Percentiles rank a stretch among this genome's conserved stretches.
Evolutionary conservation across 2,113 vertebrate species (phyloP).

Genomic region (Proteles cristata): DNA sequence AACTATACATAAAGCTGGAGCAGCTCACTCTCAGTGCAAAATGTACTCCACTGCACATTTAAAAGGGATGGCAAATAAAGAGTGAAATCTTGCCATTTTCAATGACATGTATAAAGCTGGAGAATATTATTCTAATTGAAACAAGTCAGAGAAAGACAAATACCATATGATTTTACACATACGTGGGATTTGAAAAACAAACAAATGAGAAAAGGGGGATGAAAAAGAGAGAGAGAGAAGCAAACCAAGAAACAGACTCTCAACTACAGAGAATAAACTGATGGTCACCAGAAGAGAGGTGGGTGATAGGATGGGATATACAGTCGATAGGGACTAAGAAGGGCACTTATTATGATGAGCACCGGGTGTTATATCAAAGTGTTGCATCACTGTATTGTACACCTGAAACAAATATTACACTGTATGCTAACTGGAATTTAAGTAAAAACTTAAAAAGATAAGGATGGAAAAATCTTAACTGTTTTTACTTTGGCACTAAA

Average conservation of each 20-base stretch:
- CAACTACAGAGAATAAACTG: neutral
- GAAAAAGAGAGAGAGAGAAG: neutral
- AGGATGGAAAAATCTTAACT: neutral
- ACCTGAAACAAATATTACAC: neutral
- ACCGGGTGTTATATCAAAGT: neutral
- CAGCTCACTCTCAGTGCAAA: neutral
- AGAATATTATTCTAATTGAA: neutral
- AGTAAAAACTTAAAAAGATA: neutral
- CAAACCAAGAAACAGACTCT: neutral
- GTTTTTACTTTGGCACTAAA: neutral
- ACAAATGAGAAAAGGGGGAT: neutral
- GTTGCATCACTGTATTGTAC: neutral
- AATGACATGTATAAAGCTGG: neutral
- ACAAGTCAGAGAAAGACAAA: neutral
- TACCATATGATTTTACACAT: neutral
- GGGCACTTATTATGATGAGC: neutral
- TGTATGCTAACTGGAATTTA: neutral
- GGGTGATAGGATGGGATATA: neutral
- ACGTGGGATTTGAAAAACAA: neutral
- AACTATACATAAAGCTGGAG: neutral
- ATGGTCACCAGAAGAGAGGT: neutral
- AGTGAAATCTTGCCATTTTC: neutral
- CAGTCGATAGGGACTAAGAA: neutral
- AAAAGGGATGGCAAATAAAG: neutral
- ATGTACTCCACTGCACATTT: neutral